Evolutionary conservation across 2,797 vertebrate genomes (phyloP).

Genomic region (Psittacula derbiana): DNA sequence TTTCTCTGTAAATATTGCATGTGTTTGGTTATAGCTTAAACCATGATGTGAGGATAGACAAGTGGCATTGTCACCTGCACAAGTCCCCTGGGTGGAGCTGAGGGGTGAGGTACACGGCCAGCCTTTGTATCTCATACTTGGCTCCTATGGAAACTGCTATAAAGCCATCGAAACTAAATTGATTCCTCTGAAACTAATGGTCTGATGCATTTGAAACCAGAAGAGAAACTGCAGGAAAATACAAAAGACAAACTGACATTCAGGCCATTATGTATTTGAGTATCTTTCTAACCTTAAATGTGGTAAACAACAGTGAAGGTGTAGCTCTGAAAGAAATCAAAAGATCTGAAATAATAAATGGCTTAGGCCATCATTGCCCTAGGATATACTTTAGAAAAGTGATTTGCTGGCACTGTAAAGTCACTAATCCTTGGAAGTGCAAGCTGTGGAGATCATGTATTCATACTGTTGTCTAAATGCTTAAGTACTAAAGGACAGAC

Average conservation of each 20-base stretch:
- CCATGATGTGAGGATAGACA: rapidly evolving
- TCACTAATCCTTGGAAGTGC: background rate
- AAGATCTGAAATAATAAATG: background rate
- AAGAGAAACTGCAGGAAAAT: background rate
- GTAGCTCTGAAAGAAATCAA: background rate
- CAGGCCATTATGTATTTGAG: background rate
- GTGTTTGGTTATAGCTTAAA: background rate
- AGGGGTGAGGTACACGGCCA: rapidly evolving
- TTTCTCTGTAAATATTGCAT: background rate
- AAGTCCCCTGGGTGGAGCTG: background rate
- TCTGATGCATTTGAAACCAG: background rate
- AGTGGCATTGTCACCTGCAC: background rate
- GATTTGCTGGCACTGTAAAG: background rate
- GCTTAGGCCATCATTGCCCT: background rate
- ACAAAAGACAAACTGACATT: background rate
- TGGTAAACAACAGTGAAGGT: background rate
- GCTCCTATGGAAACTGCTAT: background rate
- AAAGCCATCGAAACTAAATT: background rate
- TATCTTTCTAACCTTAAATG: background rate
- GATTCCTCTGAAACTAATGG: background rate
- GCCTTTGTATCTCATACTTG: background rate
- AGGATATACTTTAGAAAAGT: background rate
- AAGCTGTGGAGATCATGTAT: background rate
- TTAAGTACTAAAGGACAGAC: background rate
- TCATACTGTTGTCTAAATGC: background rate